A percentile compares a stretch with the other conserved stretches of the same genome.
Evolutionary conservation across 1,140 invertebrate genomes (phyloP).

Genomic region (Ptiloglossa arizonensis): DNA sequence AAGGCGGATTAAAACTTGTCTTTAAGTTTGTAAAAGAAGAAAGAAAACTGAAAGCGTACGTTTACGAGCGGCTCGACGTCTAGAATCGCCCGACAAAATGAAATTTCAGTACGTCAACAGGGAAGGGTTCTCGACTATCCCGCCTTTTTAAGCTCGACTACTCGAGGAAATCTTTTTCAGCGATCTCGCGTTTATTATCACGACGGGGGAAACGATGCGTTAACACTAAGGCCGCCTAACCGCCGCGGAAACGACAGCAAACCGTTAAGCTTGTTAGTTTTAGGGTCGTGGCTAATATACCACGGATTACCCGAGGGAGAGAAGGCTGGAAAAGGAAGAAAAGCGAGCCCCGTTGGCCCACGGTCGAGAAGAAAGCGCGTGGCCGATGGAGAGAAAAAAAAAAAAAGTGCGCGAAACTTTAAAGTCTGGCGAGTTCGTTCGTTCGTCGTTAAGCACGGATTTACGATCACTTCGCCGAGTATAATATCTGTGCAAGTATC

Average conservation of each 20-base stretch:
- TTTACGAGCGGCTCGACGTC: too few relatives aligned
- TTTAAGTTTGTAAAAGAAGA: too few relatives aligned
- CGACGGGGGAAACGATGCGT: neutral
- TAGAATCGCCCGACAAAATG: neutral
- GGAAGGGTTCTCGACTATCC: neutral
- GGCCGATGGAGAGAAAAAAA: slow-evolving; percentile 14
- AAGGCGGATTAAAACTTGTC: too few relatives aligned
- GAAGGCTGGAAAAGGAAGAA: slow-evolving; percentile 13
- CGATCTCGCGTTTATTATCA: neutral
- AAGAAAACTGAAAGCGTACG: too few relatives aligned
- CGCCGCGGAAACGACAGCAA: slow-evolving; percentile 14
- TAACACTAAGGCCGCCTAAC: neutral
- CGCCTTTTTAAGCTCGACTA: neutral
- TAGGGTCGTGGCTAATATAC: slow-evolving; percentile 47
- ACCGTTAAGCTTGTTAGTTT: slow-evolving; percentile 53
- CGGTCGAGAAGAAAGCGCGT: slow-evolving; percentile 9
- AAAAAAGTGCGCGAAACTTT: slow-evolving; percentile 60
- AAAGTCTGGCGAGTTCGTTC: slow-evolving; percentile 64
- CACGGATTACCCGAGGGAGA: slow-evolving; percentile 32
- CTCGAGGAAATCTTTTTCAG: neutral
- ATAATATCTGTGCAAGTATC: slow-evolving; percentile 52
- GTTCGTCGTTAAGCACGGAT: slow-evolving; percentile 50
- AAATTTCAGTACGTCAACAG: too few relatives aligned
- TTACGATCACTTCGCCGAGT: too few relatives aligned
- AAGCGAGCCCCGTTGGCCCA: slow-evolving; percentile 5